Evolutionary conservation across 1,140 invertebrate genomes (phyloP).

Genomic region (Panagrolaimus sp.): DNA sequence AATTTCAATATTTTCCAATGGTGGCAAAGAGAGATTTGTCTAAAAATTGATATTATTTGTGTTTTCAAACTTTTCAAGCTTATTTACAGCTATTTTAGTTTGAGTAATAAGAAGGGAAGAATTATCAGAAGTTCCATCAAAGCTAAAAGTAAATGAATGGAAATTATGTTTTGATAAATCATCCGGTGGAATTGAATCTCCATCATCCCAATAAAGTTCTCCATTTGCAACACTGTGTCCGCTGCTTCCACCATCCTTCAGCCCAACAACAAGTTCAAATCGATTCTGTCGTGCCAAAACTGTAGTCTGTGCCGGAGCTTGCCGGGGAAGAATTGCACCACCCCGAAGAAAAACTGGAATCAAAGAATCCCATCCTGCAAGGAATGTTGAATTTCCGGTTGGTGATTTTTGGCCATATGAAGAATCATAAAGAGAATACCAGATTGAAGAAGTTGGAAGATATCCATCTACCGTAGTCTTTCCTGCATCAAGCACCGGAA

Average conservation of each 20-base stretch:
- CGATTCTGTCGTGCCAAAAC: constrained; percentile 18
- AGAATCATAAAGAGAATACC: constrained; percentile 48
- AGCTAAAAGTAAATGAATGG: constrained; percentile 26
- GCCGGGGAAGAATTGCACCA: constrained; percentile 18
- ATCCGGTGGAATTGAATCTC: constrained; percentile 17
- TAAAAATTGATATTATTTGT: neutral
- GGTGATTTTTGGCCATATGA: constrained; percentile 34
- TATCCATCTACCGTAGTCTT: constrained; percentile 36
- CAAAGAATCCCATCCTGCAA: constrained; percentile 33
- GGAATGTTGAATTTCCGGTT: constrained; percentile 30
- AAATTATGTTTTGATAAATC: constrained; percentile 22
- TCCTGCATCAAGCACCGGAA: constrained; percentile 18
- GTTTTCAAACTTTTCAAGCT: no score
- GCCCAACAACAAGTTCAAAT: constrained; percentile 29
- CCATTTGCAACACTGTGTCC: constrained; percentile 3
- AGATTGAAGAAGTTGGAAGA: constrained; percentile 34
- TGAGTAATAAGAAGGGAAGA: constrained; percentile 8
- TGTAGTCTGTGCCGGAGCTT: constrained; percentile 28
- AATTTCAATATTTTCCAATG: constrained; percentile 24
- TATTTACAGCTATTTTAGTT: neutral
- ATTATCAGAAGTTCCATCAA: constrained; percentile 8
- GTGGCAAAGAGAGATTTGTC: neutral
- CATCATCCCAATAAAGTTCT: constrained; percentile 30
- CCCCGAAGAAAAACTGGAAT: constrained; percentile 47
- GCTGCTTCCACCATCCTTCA: neutral